Evolutionary conservation across 2,888 invertebrate genomes (phyloP), one percentile per base, ranked within the genome.

Genomic region (Agapetus fuscipes): DNA sequence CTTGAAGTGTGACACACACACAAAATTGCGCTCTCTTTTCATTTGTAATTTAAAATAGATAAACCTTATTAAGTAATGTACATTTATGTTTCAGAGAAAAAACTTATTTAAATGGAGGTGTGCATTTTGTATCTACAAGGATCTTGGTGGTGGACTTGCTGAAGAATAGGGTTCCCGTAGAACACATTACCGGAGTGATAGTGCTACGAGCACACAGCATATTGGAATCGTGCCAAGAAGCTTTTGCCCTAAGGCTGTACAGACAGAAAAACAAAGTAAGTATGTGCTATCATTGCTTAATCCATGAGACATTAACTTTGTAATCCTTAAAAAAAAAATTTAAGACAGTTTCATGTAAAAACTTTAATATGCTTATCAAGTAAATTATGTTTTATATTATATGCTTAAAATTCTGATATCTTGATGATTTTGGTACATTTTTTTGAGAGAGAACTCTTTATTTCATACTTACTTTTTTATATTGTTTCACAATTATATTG

Each of bases 101-200:
- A 37, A 71, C 85, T 27, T 99, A 98, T 61, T 65, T 90, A 46
- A 81, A 88, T 51, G 98, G 98, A 35, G 98, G 98, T 3, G 78
- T 96, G 36, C 78, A 94, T 54, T 95, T 98, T 65, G 80, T 96
- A 24, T 89, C 94, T 3, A 88, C 95, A 6, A 74, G 95, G 43
- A 93, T 98, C 51, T 70, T 98, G 39, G 93, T 98, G 3, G 91
- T 98, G 4, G 98, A 98, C 68, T 69, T 99, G 50, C 68, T 98
- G 36, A 94, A 93, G 60, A 82, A 88, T 43, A 74, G 94, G 48
- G 76, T 98, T 25, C 97, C 97, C 0, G 73, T 87, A 17, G 74
- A 86, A 37, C 78, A 88, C 53, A 79, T 97, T 13, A 89, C 91
- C 5, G 97, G 97, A 3, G 81, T 98, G 44, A 67, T 98, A 48